These are phyloP conservation scores for Andrena bicolor DNA, from an alignment of 2,888 invertebrate species.

Conservation along the genomic window DNA sequence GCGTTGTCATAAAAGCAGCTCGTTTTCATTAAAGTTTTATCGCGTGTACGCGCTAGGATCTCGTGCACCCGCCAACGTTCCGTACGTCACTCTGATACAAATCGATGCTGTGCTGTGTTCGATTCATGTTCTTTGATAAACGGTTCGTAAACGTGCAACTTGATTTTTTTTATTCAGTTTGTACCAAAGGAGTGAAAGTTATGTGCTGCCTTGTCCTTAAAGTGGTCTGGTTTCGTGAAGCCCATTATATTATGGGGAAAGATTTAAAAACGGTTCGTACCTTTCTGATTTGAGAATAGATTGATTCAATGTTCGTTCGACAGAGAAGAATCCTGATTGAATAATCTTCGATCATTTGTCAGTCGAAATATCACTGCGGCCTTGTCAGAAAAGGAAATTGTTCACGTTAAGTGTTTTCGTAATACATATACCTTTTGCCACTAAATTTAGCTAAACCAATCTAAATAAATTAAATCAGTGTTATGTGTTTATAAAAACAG, in stretches of 20 bases:
- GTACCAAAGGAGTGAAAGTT: not conserved
- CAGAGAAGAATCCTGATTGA: too few relatives aligned
- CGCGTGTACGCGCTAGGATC: constrained; percentile 14
- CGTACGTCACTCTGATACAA: constrained; percentile 13
- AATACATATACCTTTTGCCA: too few relatives aligned
- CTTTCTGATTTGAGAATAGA: too few relatives aligned
- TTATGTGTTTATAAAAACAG: too few relatives aligned
- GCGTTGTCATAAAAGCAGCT: constrained; percentile 47
- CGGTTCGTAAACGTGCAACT: constrained; percentile 13
- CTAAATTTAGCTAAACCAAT: too few relatives aligned
- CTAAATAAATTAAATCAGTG: too few relatives aligned
- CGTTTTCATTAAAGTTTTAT: constrained; percentile 54
- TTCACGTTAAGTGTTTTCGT: too few relatives aligned
- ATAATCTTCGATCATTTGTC: too few relatives aligned
- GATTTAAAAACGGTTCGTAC: not conserved
- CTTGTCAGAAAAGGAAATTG: too few relatives aligned
- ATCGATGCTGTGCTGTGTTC: constrained; percentile 23
- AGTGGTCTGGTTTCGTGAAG: not conserved
- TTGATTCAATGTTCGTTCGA: too few relatives aligned
- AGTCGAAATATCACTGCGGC: too few relatives aligned
- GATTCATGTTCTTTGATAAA: constrained; percentile 12
- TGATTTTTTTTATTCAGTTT: not conserved
- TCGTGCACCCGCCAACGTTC: not conserved
- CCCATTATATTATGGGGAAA: not conserved
- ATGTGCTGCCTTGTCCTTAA: not conserved